Evolutionary conservation across 2,797 vertebrate species (phyloP).

Genomic region (Danio aesculapii): DNA sequence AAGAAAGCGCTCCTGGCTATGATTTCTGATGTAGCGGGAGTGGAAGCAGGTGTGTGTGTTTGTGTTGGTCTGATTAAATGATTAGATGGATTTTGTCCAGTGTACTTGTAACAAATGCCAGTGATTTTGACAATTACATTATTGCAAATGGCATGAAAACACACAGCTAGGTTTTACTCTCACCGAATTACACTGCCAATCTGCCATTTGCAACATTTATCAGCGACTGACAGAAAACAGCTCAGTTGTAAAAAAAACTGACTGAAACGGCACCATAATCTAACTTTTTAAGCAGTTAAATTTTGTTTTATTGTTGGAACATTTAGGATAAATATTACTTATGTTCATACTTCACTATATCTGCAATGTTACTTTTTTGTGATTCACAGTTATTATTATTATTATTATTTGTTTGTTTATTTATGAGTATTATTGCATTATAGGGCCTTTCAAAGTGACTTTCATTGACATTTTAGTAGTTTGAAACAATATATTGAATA

Average conservation of each 20-base stretch:
- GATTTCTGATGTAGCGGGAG: slow-evolving; percentile 7
- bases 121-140: slow-evolving; percentile 12
- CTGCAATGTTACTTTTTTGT: no score
- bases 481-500: no score
- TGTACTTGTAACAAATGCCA: not conserved
- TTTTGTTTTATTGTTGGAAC: no score
- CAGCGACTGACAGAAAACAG: not conserved
- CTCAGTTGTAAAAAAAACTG: not conserved
- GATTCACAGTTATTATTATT: no score
- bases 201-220: not conserved
- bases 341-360: no score
- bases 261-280: not conserved
- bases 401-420: no score
- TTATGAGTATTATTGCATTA: no score
- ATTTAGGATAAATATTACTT: no score
- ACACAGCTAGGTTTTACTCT: not conserved
- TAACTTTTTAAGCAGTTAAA: no score
- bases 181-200: not conserved
- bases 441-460: no score
- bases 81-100: slow-evolving; percentile 45
- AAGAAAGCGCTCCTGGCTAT: slow-evolving; percentile 11
- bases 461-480: no score
- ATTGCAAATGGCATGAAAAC: not conserved
- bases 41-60: slow-evolving; percentile 32
- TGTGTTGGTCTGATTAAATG: slow-evolving; percentile 54